Evolutionary conservation across 2,888 invertebrate species (phyloP).

Genomic region (Drosophila setosimentum): DNA sequence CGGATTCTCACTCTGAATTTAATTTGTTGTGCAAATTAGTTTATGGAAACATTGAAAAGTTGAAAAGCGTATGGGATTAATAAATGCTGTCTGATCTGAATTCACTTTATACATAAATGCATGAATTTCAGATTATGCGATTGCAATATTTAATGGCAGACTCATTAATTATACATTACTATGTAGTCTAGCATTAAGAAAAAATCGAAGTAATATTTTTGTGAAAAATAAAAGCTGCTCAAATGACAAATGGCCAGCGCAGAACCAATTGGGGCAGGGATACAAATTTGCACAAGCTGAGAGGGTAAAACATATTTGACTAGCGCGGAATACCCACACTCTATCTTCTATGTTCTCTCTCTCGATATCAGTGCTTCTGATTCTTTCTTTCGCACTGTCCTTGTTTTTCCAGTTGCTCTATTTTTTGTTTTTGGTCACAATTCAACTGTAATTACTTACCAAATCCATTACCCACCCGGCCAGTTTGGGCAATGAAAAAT

Average conservation of each 20-base stretch:
- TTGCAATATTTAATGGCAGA: constrained; percentile 60
- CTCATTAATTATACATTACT: constrained; percentile 78
- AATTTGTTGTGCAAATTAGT: neutral
- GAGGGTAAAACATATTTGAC: constrained; percentile 53
- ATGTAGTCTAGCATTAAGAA: constrained; percentile 53
- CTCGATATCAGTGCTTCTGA: neutral
- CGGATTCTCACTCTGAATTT: neutral
- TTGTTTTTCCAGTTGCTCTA: constrained; percentile 3
- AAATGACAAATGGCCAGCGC: constrained; percentile 70
- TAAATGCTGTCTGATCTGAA: neutral
- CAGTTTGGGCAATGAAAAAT: constrained; percentile 57
- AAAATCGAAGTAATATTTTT: constrained; percentile 29
- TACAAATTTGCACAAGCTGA: constrained; percentile 44
- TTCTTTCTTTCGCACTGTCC: neutral
- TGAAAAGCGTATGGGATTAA: neutral
- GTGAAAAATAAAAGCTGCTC: constrained; percentile 26
- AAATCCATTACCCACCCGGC: constrained; percentile 53
- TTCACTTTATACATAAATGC: constrained; percentile 40
- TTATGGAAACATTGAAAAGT: neutral
- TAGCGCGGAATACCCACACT: neutral
- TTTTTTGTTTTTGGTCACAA: constrained; percentile 63
- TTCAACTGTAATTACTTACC: constrained; percentile 79
- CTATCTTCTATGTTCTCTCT: constrained; percentile 6
- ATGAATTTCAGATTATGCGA: constrained; percentile 41
- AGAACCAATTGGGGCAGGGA: constrained; percentile 38